Base-by-base conservation (phyloP, 1,140 invertebrate species). In the Copidosoma floridanum region DNA sequence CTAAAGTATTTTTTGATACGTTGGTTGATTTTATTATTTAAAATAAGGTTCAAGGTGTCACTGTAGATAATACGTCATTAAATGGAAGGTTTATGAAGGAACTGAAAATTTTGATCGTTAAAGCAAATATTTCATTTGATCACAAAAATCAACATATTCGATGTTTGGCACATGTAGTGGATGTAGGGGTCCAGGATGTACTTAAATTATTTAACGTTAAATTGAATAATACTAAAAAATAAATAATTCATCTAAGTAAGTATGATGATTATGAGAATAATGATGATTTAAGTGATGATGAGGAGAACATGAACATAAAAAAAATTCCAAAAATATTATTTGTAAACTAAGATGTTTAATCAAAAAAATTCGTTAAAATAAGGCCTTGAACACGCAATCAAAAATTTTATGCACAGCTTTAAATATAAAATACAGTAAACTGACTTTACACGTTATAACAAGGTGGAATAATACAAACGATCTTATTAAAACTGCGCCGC, bases 1-100 rank as follows among this genome's bases (percentile, higher is more conserved):
- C 70, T 53, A 57, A 56, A 55, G 66, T 72, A 67, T 72, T 73
- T 61, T 66, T 66, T 40, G 62, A 64, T 63, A 63, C 56, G 60
- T 59, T 71, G 54, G 54, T 59, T 64, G 57, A 66, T 57, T 72
- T 68, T 64, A 61, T 50, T 37, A 57, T 71, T 65, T 55, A 57
- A 57, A 56, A 72, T 64, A 70, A 71, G 67, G 65, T 74, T 55
- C 65, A 70, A 48, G 61, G 55, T 5, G 62, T 65, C 4, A 62
- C 63, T 4, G 65, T 67, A 14, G 64, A 66, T 32, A 67, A 65
- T 51, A 64, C 65, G n/a, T 57, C 62, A 37, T 57, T 65, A 37
- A 67, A 67, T 56, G 62, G 61, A 8, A 66, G 23, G 40, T 66
- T 63, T 55, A 59, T 68, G 41, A 8, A 14, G 7, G 38, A 68